phyloP scores from a whole-genome alignment of 1,140 invertebrate genomes.

The Heliconius hewitsoni region DNA sequence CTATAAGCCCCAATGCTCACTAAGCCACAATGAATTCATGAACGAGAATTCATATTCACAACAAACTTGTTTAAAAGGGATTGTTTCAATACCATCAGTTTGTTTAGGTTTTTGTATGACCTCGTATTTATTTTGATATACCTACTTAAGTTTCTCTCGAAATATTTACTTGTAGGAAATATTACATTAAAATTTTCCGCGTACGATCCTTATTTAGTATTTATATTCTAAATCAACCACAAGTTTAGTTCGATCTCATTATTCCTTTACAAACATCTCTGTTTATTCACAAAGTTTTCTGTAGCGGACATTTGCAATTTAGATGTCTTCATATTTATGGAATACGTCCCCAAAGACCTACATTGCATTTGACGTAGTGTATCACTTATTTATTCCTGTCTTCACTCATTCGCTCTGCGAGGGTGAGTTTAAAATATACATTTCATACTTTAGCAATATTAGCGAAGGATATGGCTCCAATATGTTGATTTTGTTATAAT shows the following conservation, averaged over 20 bases:
- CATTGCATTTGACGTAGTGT: constrained; percentile 39
- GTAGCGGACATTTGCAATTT: constrained; percentile 37
- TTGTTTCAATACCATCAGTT: constrained; percentile 8
- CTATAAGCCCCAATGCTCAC: too few species aligned
- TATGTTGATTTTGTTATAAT: too few species aligned
- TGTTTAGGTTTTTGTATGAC: constrained; percentile 10
- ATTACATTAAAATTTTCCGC: neutral
- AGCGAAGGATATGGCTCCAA: neutral
- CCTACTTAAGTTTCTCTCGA: neutral
- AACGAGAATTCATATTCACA: neutral
- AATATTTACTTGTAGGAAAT: neutral
- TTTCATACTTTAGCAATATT: neutral
- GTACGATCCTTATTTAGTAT: neutral
- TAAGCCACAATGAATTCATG: neutral
- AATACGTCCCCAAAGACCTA: constrained; percentile 36
- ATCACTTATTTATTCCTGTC: constrained; percentile 39
- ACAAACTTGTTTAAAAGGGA: neutral
- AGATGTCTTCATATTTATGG: constrained; percentile 41
- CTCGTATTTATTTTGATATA: neutral
- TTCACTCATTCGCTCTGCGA: constrained; percentile 30
- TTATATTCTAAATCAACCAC: constrained; percentile 12
- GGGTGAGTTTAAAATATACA: constrained; percentile 6
- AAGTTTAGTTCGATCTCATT: constrained; percentile 21
- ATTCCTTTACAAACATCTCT: constrained; percentile 28
- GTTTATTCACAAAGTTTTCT: constrained; percentile 34